Evolutionary conservation across 1,140 invertebrate genomes (phyloP), one percentile per base, ranked within the genome.

Genomic region (Ephestia elutella): DNA sequence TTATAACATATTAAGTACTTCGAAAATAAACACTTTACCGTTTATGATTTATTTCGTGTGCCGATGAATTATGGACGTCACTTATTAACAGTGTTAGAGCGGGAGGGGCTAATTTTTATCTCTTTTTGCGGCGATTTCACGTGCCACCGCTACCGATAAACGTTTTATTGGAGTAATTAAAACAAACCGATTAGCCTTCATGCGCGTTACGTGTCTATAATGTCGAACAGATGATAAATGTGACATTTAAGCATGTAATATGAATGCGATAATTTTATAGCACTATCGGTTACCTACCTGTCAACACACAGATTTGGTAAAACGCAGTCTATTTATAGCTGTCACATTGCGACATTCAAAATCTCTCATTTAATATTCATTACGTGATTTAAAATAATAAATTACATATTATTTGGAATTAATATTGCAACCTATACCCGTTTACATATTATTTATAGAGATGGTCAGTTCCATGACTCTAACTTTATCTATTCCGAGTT

Each of bases 1-100:
- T 87, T 87, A 87, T 86, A 84, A 84, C 81, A 82, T 85, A 85
- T 83, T 86, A 87, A 85, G 81, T 85, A 84, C 79, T 74, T 83
- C 80, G 75, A 87, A 85, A 87, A 87, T 87, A 87, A 84, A 87
- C 84, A 87, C 76, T 86, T 86, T 83, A 82, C 75, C 66, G 78
- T 80, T 83, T 86, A 87, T 87, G 84, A 87, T 87, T 87, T 87
- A 87, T 87, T 84, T 73, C 70, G 74, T 80, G 75, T 75, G 73
- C 64, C 68, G 72, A 82, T 86, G 79, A 84, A 81, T 83, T 85
- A 85, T 82, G 77, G 71, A 71, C 73, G 81, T 75, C 71, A 73
- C 78, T 79, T 78, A 77, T 80, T 82, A 78, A 73, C 73, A 63
- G 70, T 63, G 73, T 68, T 75, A 78, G 80, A 86, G 71, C 60